Evolutionary conservation across 2,113 vertebrate species (phyloP), one percentile per base, ranked within the genome.

Genomic region (Glareola pratincola): DNA sequence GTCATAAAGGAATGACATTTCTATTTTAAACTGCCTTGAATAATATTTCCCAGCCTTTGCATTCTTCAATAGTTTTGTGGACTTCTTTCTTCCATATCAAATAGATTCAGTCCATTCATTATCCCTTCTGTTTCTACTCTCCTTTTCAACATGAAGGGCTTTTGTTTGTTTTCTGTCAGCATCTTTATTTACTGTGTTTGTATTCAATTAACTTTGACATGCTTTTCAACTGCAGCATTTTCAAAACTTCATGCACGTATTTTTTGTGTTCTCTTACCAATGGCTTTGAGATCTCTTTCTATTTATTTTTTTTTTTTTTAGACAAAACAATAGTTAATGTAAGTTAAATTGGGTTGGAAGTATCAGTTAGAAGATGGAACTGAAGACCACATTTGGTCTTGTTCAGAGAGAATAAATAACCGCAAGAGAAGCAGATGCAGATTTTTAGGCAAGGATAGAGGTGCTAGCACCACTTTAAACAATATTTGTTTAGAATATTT

Each of bases 251-350:
- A 34, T 47, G 34, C 19, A 60, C 96, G n/a, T 77, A 80, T 95
- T 95, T 96, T 95, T 97, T 93, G 95, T 95, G 14, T 5, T 57
- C 34, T 20, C 47, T 90, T 72, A 95, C 47, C 60, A 92, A 56
- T 85, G 34, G 4, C 77, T 96, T 89, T 93, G 69, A 96, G 81
- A 86, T 48, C 24, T 67, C 50, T 96, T 75, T 96, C 15, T 73
- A 32, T 69, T 73, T 83, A 79, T 92, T 91, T 59, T 92, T 73
- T 29, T 69, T 73, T 83, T 85, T 92, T 91, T 59, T 92, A 93
- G 32, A 88, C 56, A 73, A 94, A 95, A 92, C 62, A 92, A 19
- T 37, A 43, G 50, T 84, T 96, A 90, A 68, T 90, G 18, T 51
- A 86, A 88, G 32, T 87, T 95, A 87, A 94, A 95, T 56, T 86